phyloP scores from a whole-genome alignment of 2,113 vertebrate genomes.

The Albula glossodonta region DNA sequence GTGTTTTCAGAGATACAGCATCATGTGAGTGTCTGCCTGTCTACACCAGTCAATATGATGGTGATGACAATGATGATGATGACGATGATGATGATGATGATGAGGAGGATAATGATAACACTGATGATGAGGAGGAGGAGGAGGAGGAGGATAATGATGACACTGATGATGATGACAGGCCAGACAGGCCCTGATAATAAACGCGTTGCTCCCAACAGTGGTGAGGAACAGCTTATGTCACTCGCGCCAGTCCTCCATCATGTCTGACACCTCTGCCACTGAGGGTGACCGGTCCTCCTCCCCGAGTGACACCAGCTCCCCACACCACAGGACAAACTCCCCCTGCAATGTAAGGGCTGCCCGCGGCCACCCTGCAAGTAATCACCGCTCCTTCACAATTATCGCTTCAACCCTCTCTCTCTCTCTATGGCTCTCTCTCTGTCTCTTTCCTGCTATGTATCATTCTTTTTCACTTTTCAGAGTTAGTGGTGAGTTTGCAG shows the following conservation, averaged over 20 bases:
- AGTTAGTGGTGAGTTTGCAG: not conserved
- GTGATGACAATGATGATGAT: not conserved
- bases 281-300: slow-evolving; percentile 85
- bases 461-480: not conserved
- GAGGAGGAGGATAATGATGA: no score
- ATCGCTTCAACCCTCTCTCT: slow-evolving; percentile 15
- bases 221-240: slow-evolving; percentile 85
- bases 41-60: no score
- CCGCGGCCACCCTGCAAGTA: slow-evolving; percentile 48
- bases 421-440: not conserved
- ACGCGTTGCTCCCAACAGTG: slow-evolving; percentile 56
- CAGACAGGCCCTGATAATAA: not conserved
- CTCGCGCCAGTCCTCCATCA: slow-evolving; percentile 84
- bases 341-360: slow-evolving; percentile 86
- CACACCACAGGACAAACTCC: slow-evolving; percentile 84
- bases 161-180: not conserved
- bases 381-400: slow-evolving; percentile 37
- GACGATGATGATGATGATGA: not conserved
- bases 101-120: no score
- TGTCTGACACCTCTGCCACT: slow-evolving; percentile 80
- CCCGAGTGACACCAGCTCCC: slow-evolving; percentile 87
- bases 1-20: no score
- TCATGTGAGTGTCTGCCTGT: no score
- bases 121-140: no score
- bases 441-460: not conserved